These are phyloP conservation scores for Norana najaformis DNA, from an alignment of 2,888 invertebrate genomes.

Conservation along the genomic window DNA sequence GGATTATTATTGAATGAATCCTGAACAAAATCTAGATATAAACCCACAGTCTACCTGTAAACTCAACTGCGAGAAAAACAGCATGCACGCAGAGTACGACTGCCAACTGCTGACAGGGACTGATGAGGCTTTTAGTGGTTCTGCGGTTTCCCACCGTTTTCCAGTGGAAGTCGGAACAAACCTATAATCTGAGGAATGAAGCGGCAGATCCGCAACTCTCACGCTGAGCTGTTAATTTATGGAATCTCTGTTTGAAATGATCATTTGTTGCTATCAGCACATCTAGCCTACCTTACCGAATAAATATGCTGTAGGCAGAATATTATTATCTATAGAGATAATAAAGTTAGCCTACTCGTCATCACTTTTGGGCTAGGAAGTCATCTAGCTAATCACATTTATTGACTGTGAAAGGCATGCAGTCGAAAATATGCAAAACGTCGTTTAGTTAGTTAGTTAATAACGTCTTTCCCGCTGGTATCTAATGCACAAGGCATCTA, in stretches of 20 bases:
- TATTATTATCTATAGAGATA: not conserved
- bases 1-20: not conserved
- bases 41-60: not conserved
- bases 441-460: not conserved
- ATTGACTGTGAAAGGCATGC: not conserved
- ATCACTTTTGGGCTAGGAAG: not conserved
- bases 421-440: not conserved
- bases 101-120: not conserved
- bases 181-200: not conserved
- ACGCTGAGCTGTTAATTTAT: not conserved
- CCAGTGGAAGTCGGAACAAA: not conserved
- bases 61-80: not conserved
- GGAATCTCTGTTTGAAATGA: not conserved
- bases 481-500: no score
- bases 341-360: not conserved
- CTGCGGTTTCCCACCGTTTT: not conserved
- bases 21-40: no score
- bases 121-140: not conserved
- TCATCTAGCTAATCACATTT: not conserved
- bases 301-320: not conserved
- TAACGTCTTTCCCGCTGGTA: no score
- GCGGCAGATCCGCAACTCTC: not conserved
- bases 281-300: not conserved
- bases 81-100: not conserved
- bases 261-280: no score